Conservation (phyloP, 2,797 vertebrate genomes). For the Eulemur mongoz region DNA sequence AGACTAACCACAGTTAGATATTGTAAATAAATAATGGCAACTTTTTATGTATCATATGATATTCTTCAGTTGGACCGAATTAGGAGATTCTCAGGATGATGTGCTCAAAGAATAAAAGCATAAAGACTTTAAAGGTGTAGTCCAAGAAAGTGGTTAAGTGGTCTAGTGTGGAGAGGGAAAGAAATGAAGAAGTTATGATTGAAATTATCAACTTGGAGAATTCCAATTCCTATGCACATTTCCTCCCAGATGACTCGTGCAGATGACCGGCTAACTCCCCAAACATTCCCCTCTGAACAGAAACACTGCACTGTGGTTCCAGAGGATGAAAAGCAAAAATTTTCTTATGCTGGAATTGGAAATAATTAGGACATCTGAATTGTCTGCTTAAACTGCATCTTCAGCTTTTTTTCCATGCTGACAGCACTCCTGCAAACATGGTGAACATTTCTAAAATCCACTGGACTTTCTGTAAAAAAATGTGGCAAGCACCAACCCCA, state of each 20-base stretch:
- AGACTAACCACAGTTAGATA: not conserved
- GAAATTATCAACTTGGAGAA: not conserved
- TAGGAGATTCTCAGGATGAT: not conserved
- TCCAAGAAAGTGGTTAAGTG: not conserved
- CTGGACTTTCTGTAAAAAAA: not conserved
- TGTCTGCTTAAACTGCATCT: not conserved
- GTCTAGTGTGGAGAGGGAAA: not conserved
- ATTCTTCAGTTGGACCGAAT: not conserved
- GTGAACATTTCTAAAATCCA: not conserved
- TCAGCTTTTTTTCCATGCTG: not conserved
- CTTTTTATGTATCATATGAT: not conserved
- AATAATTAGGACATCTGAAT: not conserved
- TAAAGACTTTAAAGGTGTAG: not conserved
- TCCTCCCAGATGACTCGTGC: not conserved
- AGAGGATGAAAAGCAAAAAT: not conserved
- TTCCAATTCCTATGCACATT: not conserved
- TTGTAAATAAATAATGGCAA: not conserved
- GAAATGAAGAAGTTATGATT: not conserved
- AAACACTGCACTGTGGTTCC: not conserved
- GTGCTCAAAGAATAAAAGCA: not conserved
- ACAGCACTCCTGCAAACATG: not conserved
- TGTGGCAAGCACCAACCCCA: no score
- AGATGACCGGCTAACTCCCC: not conserved
- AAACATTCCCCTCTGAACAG: not conserved
- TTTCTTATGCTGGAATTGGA: not conserved